Percentiles rank a stretch among this genome's conserved stretches.
Evolutionary conservation across 2,797 vertebrate genomes (phyloP).

Genomic region (Mycteria americana): DNA sequence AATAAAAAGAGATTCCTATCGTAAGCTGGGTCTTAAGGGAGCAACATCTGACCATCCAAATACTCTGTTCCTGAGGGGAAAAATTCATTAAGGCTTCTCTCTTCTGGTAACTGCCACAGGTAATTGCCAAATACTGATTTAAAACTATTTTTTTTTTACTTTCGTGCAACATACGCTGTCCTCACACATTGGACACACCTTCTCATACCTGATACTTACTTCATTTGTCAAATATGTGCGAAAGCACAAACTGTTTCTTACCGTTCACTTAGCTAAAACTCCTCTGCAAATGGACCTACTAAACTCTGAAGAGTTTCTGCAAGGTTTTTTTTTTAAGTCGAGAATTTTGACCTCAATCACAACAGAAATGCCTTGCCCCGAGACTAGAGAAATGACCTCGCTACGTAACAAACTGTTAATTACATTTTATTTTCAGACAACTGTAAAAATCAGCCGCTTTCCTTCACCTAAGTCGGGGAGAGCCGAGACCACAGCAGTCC

Average conservation of each 20-base stretch:
- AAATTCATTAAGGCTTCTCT: background rate
- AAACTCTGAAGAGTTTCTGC: background rate
- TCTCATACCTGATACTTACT: background rate
- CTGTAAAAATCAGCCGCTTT: background rate
- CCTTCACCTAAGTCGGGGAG: background rate
- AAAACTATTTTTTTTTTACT: background rate
- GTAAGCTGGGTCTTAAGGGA: background rate
- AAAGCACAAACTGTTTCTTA: background rate
- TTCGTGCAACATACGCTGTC: background rate
- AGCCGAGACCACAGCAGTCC: background rate
- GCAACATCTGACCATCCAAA: background rate
- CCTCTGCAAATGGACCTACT: background rate
- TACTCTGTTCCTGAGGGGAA: background rate
- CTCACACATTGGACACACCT: background rate
- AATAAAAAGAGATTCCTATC: background rate
- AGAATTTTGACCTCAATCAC: background rate
- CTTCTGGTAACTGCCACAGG: background rate
- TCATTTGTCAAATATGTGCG: background rate
- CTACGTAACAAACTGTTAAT: background rate
- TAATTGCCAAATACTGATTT: background rate
- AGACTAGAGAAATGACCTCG: background rate
- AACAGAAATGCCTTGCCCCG: background rate
- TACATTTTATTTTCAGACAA: background rate
- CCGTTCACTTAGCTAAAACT: background rate
- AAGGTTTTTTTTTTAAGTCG: background rate